These are phyloP conservation scores for Drosophila bunnanda DNA, from an alignment of 2,888 invertebrate species.

Conservation along the genomic window DNA sequence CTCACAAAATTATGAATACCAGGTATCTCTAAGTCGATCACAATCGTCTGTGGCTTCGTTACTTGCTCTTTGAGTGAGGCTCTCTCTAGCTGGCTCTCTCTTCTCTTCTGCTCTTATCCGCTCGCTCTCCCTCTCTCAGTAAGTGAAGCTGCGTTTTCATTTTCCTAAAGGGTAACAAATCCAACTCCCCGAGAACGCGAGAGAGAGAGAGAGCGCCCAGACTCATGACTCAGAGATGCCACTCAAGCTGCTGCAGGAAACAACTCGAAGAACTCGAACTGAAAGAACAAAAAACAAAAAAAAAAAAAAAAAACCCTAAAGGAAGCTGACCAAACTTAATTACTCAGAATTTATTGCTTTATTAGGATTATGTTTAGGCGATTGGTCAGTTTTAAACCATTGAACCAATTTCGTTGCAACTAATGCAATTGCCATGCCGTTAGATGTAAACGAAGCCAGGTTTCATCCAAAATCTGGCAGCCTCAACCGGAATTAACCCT, in stretches of 20 bases:
- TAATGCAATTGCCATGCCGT: background rate
- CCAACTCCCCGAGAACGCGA: slow-evolving; percentile 7
- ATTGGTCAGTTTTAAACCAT: background rate
- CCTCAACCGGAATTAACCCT: slow-evolving; percentile 9
- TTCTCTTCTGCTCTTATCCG: background rate
- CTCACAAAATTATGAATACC: no score
- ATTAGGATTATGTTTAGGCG: slow-evolving; percentile 2
- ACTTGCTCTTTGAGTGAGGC: slow-evolving; percentile 12
- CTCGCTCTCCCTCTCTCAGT: background rate
- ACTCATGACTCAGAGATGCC: slow-evolving; percentile 30
- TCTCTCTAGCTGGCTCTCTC: slow-evolving; percentile 2
- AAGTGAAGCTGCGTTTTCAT: slow-evolving; percentile 17
- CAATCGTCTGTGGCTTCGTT: background rate
- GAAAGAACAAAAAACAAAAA: slow-evolving; percentile 1
- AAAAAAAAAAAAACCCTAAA: slow-evolving; percentile 3
- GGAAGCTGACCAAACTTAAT: slow-evolving; percentile 6
- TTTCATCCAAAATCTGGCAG: slow-evolving; percentile 20
- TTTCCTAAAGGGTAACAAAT: slow-evolving; percentile 29
- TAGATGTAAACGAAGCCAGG: background rate
- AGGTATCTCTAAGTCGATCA: background rate
- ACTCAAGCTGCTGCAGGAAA: slow-evolving; percentile 20
- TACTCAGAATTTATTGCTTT: slow-evolving; percentile 10
- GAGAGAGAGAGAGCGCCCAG: slow-evolving; percentile 5
- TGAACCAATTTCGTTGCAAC: slow-evolving; percentile 1
- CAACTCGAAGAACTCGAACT: slow-evolving; percentile 2